Evolutionary conservation across 2,113 vertebrate genomes (phyloP).

Genomic region (Acrocephalus arundinaceus): DNA sequence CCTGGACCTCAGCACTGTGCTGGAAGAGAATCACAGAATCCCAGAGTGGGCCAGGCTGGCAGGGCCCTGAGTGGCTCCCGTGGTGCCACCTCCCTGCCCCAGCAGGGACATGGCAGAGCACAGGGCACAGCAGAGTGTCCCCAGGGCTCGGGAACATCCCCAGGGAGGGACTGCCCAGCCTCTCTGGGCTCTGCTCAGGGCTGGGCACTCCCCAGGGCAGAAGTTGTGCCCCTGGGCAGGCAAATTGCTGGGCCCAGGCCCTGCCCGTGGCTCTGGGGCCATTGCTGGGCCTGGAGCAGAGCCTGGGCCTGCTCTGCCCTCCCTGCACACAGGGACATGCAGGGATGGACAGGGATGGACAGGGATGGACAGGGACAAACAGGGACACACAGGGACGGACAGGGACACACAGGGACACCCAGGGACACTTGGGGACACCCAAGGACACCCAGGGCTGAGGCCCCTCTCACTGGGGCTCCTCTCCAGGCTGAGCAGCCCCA

Average conservation of each 20-base stretch:
- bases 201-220: neutral
- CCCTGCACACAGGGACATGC: neutral
- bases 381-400: no score
- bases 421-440: neutral
- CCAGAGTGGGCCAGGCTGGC: rapidly evolving
- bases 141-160: neutral
- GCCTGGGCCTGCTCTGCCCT: neutral
- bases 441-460: neutral
- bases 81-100: neutral
- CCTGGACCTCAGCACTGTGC: neutral
- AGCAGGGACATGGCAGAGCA: neutral
- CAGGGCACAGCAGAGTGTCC: neutral
- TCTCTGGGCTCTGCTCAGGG: neutral
- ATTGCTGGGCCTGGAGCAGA: neutral
- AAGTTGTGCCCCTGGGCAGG: neutral
- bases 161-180: neutral
- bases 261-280: neutral
- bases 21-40: neutral
- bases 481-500: neutral
- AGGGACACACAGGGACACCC: neutral
- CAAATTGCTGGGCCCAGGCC: neutral
- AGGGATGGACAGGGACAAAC: no score
- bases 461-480: neutral
- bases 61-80: rapidly evolving
- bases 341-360: no score